Evolutionary conservation across 2,113 vertebrate species (phyloP).

Genomic region (Lipotes vexillifer): DNA sequence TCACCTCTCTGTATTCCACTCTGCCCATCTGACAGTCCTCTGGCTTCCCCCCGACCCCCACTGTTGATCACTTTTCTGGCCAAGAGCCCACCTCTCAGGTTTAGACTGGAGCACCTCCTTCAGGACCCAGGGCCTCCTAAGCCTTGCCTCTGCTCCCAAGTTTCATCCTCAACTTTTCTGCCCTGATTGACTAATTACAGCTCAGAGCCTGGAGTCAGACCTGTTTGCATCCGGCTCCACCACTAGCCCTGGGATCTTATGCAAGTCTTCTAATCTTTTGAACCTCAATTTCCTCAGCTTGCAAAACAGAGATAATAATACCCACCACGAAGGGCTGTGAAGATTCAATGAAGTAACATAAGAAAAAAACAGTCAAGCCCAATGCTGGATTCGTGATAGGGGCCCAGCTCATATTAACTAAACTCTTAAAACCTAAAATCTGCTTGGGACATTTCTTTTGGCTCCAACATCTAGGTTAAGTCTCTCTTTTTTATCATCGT

Average conservation of each 20-base stretch:
- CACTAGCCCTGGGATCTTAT: background rate
- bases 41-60: background rate
- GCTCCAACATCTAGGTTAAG: background rate
- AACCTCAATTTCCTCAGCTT: conserved; percentile 40
- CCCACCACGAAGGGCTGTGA: background rate
- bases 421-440: background rate
- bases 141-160: background rate
- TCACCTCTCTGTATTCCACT: background rate
- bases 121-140: background rate
- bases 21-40: background rate
- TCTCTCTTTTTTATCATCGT: background rate
- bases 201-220: conserved; percentile 16
- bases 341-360: background rate
- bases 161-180: conserved; percentile 1
- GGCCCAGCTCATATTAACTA: background rate
- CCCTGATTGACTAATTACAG: conserved; percentile 5
- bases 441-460: background rate
- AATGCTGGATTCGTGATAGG: background rate
- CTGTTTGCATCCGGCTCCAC: conserved; percentile 38
- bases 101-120: background rate
- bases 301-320: conserved; percentile 1
- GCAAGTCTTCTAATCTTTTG: conserved; percentile 18
- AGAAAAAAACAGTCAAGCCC: background rate
- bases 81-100: background rate
- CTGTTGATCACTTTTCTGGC: background rate